Evolutionary conservation across 2,888 invertebrate genomes (phyloP), one percentile per base, ranked within the genome.

Genomic region (Oeneis ivallda): DNA sequence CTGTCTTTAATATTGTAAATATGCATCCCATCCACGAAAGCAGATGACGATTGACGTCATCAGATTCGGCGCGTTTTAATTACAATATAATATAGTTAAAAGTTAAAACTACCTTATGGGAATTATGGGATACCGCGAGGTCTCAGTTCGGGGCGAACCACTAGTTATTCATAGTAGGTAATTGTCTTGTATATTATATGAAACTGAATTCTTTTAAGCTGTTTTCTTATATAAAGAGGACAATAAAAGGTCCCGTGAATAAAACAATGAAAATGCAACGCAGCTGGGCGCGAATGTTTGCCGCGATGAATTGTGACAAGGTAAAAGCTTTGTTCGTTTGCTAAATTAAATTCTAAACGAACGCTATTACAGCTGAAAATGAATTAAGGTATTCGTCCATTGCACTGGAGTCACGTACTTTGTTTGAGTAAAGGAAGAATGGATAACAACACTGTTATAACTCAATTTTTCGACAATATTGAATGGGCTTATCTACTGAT

Each of bases 281-380:
- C 72, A 71, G 72, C 78, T 77, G 78, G 79, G 77, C 78, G 79
- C 76, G 76, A 81, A 80, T 78, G 77, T 80, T 56, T 75, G 70
- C 80, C 77, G 74, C 80, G 83, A 85, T 84, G 77, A 82, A 84
- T 82, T 83, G 82, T 83, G 86, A 84, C 80, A 80, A 75, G 75
- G 76, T 83, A 85, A 87, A 86, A 87, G 84, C 84, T 84, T 85
- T 82, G 82, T 83, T 81, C 77, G 80, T 82, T 79, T 76, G 71
- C 76, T 77, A 84, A 83, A 85, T 85, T 80, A 75, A 84, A 85
- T 83, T 83, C 74, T 78, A 77, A 83, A 80, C 77, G 72, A 75
- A 80, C 75, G 77, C 70, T 69, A 75, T 78, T 76, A 78, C 75
- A 74, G 73, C 72, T 76, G 71, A 71, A 77, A 80, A 78, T 71